Percentiles rank a stretch among this genome's conserved stretches.
phyloP scores from a whole-genome alignment of 2,113 vertebrate genomes.

The Tamias sibiricus region DNA sequence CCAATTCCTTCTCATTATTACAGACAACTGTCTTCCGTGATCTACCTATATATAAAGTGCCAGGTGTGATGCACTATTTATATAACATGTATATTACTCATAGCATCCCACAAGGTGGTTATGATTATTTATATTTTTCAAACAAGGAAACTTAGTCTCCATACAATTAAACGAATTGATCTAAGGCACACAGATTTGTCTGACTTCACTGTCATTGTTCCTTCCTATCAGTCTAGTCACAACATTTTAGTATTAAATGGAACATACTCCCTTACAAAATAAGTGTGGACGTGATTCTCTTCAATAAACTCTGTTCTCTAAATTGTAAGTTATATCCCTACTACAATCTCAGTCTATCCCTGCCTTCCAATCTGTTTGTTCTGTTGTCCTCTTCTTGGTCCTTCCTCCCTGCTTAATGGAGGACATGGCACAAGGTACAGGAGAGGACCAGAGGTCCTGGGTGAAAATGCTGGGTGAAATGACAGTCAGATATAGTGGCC shows the following conservation, averaged over 20 bases:
- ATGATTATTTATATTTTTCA: conserved; percentile 6
- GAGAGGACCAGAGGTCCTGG: neutral
- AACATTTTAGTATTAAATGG: neutral
- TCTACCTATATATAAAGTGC: neutral
- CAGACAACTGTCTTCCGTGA: neutral
- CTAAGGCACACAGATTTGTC: neutral
- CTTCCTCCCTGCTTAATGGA: neutral
- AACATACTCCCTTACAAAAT: neutral
- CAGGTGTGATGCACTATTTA: neutral
- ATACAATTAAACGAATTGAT: neutral
- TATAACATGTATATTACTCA: neutral
- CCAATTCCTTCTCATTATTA: neutral
- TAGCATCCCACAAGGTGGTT: neutral
- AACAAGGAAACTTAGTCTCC: neutral
- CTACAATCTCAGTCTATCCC: neutral
- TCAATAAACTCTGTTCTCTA: neutral
- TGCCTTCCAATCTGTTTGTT: neutral
- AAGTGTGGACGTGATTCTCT: neutral
- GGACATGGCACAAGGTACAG: neutral
- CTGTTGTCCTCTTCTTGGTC: neutral
- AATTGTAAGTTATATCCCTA: neutral
- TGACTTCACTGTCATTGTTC: neutral
- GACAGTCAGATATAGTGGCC: no score
- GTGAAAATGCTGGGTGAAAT: neutral
- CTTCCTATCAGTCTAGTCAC: neutral